Conservation (phyloP, 2,113 vertebrate species). For the Takifugu bimaculatus region DNA sequence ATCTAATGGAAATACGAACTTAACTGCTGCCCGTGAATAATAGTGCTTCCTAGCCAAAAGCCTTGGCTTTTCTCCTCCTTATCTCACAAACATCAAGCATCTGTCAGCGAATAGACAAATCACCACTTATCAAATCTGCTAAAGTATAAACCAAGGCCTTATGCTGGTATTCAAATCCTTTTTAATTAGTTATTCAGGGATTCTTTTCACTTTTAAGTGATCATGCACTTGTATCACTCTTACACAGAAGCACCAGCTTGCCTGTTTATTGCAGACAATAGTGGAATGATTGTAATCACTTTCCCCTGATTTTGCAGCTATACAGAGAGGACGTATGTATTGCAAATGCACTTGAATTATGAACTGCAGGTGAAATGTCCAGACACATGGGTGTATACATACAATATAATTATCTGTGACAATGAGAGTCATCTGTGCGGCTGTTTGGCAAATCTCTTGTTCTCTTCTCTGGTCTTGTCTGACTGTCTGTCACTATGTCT, state of each 20-base stretch:
- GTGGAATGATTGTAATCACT: constrained; percentile 64
- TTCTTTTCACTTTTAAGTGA: constrained; percentile 64
- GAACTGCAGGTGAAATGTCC: constrained; percentile 45
- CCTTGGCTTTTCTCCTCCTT: constrained; percentile 42
- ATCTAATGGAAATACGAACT: constrained; percentile 75
- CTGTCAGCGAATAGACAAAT: constrained; percentile 69
- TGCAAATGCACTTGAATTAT: constrained; percentile 31
- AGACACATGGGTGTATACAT: neutral
- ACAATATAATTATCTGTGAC: neutral
- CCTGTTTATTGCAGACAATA: constrained; percentile 66
- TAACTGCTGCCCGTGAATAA: constrained; percentile 67
- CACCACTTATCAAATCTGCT: constrained; percentile 67
- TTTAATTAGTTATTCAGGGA: constrained; percentile 67
- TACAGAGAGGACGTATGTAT: constrained; percentile 36
- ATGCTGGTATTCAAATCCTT: constrained; percentile 49
- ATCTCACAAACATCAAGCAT: constrained; percentile 57
- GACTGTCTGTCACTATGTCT: constrained; percentile 14
- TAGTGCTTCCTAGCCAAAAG: constrained; percentile 62
- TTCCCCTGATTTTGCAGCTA: constrained; percentile 24
- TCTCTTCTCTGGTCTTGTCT: constrained; percentile 1
- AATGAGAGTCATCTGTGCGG: constrained; percentile 1
- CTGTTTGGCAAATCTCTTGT: neutral
- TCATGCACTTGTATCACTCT: constrained; percentile 58
- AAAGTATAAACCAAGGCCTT: constrained; percentile 62
- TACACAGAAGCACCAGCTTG: constrained; percentile 37